Percentiles rank a stretch among this genome's conserved stretches.
Evolutionary conservation across 2,797 vertebrate species (phyloP).

Genomic region (Sylvilagus floridanus): DNA sequence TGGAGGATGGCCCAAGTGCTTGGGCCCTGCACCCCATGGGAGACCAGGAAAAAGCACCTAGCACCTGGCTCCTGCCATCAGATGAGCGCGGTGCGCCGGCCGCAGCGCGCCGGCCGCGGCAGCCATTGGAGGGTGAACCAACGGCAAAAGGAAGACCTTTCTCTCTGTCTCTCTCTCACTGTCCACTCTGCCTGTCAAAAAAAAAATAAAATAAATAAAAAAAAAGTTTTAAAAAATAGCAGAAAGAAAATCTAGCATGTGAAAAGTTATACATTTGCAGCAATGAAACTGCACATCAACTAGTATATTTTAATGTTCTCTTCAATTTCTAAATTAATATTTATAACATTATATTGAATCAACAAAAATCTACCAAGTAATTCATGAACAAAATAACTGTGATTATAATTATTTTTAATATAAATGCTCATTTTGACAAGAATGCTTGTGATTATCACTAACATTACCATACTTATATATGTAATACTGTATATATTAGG

Average conservation of each 20-base stretch:
- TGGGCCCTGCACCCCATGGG: too few species aligned
- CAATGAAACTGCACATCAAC: background rate
- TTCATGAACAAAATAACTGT: constrained; percentile 11
- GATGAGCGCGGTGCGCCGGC: too few species aligned
- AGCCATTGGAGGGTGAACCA: too few species aligned
- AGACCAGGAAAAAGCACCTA: too few species aligned
- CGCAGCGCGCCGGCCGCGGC: too few species aligned
- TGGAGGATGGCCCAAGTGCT: too few species aligned
- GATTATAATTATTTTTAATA: constrained; percentile 2
- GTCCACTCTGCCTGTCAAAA: too few species aligned
- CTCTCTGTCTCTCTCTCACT: too few species aligned
- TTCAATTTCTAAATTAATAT: background rate
- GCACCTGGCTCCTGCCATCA: too few species aligned
- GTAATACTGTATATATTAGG: background rate
- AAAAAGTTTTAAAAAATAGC: background rate
- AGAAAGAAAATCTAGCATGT: background rate
- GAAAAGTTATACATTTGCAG: background rate
- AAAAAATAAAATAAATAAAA: too few species aligned
- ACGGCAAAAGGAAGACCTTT: too few species aligned
- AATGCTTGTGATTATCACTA: background rate
- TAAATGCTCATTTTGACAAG: background rate
- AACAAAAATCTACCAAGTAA: background rate
- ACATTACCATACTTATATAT: background rate
- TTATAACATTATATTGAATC: background rate
- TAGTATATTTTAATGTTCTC: background rate